Conservation (phyloP, 2,888 invertebrate species). For the Mythimna lalbum region DNA sequence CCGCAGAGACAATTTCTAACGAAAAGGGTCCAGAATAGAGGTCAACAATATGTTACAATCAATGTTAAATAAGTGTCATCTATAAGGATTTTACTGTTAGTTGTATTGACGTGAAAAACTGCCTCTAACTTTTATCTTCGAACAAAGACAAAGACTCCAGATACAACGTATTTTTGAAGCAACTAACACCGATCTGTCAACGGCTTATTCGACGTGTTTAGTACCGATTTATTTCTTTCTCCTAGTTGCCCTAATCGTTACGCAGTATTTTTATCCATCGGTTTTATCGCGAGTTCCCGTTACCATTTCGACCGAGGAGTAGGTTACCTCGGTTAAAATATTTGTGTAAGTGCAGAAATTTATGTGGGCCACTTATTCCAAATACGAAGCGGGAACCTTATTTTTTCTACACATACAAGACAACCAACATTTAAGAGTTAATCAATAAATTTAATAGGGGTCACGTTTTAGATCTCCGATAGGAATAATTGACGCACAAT, state of each 20-base stretch:
- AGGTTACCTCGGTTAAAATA: conserved; percentile 32
- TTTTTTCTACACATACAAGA: background rate
- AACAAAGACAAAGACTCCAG: conserved; percentile 42
- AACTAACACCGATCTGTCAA: conserved; percentile 60
- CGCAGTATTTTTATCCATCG: conserved; percentile 62
- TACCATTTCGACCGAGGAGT: conserved; percentile 48
- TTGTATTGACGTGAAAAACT: conserved; percentile 46
- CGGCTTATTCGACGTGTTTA: conserved; percentile 50
- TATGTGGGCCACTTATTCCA: conserved; percentile 19
- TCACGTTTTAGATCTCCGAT: background rate
- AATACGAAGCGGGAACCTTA: background rate
- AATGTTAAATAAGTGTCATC: conserved; percentile 70
- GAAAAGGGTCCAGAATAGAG: conserved; percentile 75
- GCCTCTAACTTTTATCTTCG: conserved; percentile 43
- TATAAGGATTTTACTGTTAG: conserved; percentile 62
- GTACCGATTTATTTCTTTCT: conserved; percentile 57
- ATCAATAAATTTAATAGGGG: background rate
- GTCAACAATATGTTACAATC: conserved; percentile 78
- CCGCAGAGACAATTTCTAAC: conserved; percentile 76
- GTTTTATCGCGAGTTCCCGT: conserved; percentile 52
- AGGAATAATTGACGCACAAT: conserved; percentile 4
- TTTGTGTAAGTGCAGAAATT: conserved; percentile 24
- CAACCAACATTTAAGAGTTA: background rate
- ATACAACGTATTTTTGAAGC: conserved; percentile 49
- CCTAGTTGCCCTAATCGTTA: conserved; percentile 53